Percentiles rank a stretch among this genome's conserved stretches.
These are phyloP conservation scores for Benitochromis conjunctus DNA, from an alignment of 2,113 vertebrate genomes.

Conservation along the genomic window DNA sequence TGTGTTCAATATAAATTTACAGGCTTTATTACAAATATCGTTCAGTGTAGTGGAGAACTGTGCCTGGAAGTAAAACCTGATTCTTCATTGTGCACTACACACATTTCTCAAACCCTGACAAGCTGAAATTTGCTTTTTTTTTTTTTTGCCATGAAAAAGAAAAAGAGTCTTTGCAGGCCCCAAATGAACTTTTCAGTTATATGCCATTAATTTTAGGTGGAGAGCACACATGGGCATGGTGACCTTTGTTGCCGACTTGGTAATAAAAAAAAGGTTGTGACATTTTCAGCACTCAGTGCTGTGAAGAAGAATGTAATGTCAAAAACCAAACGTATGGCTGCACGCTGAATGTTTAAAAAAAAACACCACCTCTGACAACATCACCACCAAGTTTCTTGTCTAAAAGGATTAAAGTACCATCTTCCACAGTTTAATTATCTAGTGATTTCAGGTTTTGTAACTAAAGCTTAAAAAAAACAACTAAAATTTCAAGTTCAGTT, in stretches of 20 bases:
- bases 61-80: neutral
- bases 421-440: neutral
- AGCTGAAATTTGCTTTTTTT: neutral
- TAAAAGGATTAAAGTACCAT: neutral
- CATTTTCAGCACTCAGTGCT: neutral
- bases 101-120: conserved; percentile 11
- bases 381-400: neutral
- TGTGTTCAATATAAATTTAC: neutral
- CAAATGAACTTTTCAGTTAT: neutral
- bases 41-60: neutral
- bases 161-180: neutral
- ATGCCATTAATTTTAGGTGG: neutral
- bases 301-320: neutral
- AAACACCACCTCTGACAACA: neutral
- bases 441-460: neutral
- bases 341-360: neutral
- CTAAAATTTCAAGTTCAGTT: neutral
- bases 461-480: neutral
- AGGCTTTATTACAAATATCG: neutral
- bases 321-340: neutral
- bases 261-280: neutral
- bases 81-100: neutral
- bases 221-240: neutral
- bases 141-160: neutral
- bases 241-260: neutral